Evolutionary conservation across 2,888 invertebrate genomes (phyloP).

Genomic region (Dynastes tityus): DNA sequence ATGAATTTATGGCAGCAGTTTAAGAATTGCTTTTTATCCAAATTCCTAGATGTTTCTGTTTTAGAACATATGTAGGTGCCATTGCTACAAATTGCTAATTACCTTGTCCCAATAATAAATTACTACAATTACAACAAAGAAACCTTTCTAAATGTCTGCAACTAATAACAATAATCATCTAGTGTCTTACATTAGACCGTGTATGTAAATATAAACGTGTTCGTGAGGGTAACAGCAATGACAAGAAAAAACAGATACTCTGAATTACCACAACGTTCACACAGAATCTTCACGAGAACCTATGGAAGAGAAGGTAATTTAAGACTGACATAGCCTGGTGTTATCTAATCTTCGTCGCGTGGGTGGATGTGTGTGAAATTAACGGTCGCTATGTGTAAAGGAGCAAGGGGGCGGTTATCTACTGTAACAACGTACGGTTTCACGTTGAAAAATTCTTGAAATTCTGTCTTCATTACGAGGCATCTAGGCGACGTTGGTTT

Average conservation of each 20-base stretch:
- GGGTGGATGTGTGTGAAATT: slow-evolving; percentile 35
- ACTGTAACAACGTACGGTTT: slow-evolving; percentile 46
- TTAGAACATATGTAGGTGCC: too few species aligned
- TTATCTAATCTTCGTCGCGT: slow-evolving; percentile 7
- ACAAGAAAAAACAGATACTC: background rate
- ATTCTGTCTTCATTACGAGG: slow-evolving; percentile 11
- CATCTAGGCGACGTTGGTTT: background rate
- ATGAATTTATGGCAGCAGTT: too few species aligned
- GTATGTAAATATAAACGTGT: background rate
- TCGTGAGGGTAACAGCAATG: background rate
- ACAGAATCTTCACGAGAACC: background rate
- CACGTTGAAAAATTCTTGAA: slow-evolving; percentile 38
- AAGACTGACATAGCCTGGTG: background rate
- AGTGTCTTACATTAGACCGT: too few species aligned
- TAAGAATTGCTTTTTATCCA: too few species aligned
- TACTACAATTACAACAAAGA: too few species aligned
- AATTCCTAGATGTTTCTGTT: too few species aligned
- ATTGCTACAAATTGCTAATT: too few species aligned
- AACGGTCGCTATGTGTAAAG: slow-evolving; percentile 12
- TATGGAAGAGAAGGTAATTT: background rate
- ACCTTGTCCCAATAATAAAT: too few species aligned
- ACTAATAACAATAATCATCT: background rate
- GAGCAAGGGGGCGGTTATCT: slow-evolving; percentile 54
- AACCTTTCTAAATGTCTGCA: too few species aligned
- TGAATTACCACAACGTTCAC: background rate